Conservation (phyloP, 2,797 vertebrate species). For the Phoeniculus purpureus region DNA sequence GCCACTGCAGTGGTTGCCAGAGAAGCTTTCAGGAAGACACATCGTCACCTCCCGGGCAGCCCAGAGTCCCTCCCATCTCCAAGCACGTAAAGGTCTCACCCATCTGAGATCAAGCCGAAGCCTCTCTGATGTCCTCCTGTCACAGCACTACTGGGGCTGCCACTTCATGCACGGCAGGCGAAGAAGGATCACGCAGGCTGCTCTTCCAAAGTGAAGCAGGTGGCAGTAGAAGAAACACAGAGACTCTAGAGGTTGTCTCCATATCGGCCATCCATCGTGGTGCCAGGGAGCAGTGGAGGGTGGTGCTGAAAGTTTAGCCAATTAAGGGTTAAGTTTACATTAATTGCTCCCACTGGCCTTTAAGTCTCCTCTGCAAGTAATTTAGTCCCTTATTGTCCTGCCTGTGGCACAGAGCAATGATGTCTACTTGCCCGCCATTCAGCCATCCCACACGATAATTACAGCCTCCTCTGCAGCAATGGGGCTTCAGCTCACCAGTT, state of each 20-base stretch:
- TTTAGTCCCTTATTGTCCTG: background rate
- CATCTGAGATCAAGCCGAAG: background rate
- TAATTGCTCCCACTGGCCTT: background rate
- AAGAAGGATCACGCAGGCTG: background rate
- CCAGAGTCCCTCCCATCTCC: background rate
- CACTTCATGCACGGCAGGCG: background rate
- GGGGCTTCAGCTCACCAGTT: background rate
- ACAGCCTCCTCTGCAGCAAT: background rate
- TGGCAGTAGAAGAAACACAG: background rate
- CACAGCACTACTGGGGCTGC: background rate
- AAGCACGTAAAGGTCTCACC: rapidly evolving
- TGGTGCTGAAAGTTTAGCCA: background rate
- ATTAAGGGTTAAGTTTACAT: constrained; percentile 14
- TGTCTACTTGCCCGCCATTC: background rate
- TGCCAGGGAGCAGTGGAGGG: background rate
- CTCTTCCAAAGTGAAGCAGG: background rate
- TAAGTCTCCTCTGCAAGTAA: background rate
- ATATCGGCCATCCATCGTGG: background rate
- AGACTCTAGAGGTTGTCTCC: background rate
- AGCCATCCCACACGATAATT: background rate
- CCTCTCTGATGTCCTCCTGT: background rate
- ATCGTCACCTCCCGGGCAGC: background rate
- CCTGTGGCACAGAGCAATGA: background rate
- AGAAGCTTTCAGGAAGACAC: background rate
- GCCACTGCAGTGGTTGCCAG: background rate